These are phyloP conservation scores for Chymomyza fuscimana DNA, from an alignment of 2,888 invertebrate genomes.

Conservation along the genomic window DNA sequence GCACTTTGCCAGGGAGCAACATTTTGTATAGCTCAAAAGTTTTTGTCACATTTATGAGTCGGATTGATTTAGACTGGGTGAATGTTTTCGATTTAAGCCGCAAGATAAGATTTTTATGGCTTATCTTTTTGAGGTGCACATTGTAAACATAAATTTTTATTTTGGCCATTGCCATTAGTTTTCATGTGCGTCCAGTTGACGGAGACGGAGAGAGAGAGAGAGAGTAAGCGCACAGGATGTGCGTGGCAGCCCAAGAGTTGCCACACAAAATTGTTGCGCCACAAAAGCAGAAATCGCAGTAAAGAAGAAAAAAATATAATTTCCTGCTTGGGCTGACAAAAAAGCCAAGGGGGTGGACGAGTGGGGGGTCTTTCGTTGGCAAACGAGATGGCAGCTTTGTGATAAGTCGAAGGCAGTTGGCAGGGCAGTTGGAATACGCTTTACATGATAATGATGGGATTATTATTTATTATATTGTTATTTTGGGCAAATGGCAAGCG, in stretches of 20 bases:
- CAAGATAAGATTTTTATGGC: slow-evolving; percentile 67
- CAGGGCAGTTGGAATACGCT: slow-evolving; percentile 23
- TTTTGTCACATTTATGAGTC: slow-evolving; percentile 29
- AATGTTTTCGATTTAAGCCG: slow-evolving; percentile 71
- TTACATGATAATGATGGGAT: slow-evolving; percentile 68
- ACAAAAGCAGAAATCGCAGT: slow-evolving; percentile 45
- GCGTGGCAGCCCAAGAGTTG: background rate
- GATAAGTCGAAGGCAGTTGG: slow-evolving; percentile 47
- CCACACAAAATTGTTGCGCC: slow-evolving; percentile 11
- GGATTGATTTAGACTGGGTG: slow-evolving; percentile 31
- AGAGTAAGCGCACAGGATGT: background rate
- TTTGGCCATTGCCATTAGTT: slow-evolving; percentile 1
- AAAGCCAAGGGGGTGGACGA: slow-evolving; percentile 9
- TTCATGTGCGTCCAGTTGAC: background rate
- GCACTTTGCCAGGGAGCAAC: slow-evolving; percentile 6
- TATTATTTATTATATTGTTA: slow-evolving; percentile 63
- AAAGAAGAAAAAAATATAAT: slow-evolving; percentile 68
- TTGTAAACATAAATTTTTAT: slow-evolving; percentile 44
- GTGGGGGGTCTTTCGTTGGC: background rate
- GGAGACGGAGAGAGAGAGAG: too few relatives aligned
- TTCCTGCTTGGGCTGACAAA: slow-evolving; percentile 57
- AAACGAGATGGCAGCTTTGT: slow-evolving; percentile 55
- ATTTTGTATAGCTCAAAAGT: background rate
- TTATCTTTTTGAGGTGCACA: slow-evolving; percentile 55
- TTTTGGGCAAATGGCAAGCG: slow-evolving; percentile 1